Evolutionary conservation across 1,140 invertebrate genomes (phyloP).

Genomic region (Brachionus paranguensis): DNA sequence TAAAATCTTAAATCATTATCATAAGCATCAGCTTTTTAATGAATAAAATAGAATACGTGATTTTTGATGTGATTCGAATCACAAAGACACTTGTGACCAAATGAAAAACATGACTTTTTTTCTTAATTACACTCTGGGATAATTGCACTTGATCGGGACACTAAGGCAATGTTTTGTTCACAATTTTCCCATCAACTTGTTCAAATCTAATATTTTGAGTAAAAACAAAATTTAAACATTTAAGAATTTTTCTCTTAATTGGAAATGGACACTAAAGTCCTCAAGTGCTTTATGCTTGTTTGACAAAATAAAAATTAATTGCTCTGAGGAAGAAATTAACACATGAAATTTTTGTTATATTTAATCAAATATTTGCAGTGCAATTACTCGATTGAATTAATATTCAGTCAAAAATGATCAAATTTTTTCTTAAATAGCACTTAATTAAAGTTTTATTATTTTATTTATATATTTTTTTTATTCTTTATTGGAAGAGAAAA

Average conservation of each 20-base stretch:
- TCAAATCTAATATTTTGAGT: neutral
- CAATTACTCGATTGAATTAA: no score
- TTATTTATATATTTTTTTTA: neutral
- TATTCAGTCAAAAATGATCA: neutral
- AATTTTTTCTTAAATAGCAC: neutral
- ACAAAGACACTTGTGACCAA: neutral
- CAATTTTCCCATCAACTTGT: neutral
- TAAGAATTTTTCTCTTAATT: neutral
- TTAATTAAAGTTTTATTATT: neutral
- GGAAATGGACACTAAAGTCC: neutral
- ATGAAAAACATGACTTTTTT: neutral
- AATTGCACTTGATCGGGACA: neutral
- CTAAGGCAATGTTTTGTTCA: neutral
- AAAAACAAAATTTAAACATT: neutral
- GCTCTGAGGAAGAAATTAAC: neutral
- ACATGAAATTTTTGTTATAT: neutral
- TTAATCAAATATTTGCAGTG: neutral
- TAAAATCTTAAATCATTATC: neutral
- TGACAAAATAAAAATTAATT: neutral
- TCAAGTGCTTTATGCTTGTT: neutral
- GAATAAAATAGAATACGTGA: neutral
- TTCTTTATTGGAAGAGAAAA: neutral
- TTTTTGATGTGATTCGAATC: neutral
- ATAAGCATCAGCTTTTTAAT: neutral
- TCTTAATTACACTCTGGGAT: neutral